Conservation (phyloP, 1,140 invertebrate genomes). For the Heliothis subflexa region DNA sequence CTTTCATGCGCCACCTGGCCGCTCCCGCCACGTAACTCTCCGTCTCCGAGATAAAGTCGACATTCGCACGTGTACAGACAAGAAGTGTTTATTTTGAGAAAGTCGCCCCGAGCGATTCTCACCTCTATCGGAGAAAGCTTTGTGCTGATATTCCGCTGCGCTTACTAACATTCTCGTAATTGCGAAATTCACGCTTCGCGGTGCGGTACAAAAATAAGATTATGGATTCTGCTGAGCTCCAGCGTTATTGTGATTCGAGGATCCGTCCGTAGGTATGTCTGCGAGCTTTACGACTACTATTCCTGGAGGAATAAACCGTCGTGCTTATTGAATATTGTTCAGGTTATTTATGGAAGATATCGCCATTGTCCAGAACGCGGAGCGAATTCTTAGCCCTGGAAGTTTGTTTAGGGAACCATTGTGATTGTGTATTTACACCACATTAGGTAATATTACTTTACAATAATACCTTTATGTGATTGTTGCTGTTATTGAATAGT, state of each 20-base stretch:
- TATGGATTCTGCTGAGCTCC: conserved; percentile 85
- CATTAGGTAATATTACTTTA: conserved; percentile 38
- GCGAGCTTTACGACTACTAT: conserved; percentile 83
- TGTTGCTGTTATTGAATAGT: conserved; percentile 13
- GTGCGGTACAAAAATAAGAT: conserved; percentile 86
- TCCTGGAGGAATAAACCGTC: conserved; percentile 83
- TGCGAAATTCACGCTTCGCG: conserved; percentile 85
- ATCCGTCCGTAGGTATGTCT: conserved; percentile 85
- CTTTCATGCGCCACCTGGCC: conserved; percentile 72
- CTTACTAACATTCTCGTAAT: conserved; percentile 70
- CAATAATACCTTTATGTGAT: conserved; percentile 21
- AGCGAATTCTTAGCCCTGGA: conserved; percentile 54
- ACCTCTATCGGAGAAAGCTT: conserved; percentile 59
- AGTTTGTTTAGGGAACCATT: conserved; percentile 58
- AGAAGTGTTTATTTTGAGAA: conserved; percentile 84
- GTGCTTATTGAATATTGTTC: conserved; percentile 84
- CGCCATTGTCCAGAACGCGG: conserved; percentile 68
- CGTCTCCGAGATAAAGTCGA: conserved; percentile 83
- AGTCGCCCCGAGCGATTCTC: conserved; percentile 62
- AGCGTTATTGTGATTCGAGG: conserved; percentile 86
- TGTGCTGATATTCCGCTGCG: conserved; percentile 69
- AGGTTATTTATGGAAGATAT: conserved; percentile 82
- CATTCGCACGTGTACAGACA: conserved; percentile 83
- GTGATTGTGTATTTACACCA: conserved; percentile 40
- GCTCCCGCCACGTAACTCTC: conserved; percentile 68